Percentiles rank a stretch among this genome's conserved stretches.
Evolutionary conservation across 2,113 vertebrate genomes (phyloP).

Genomic region (Tylochromis polylepis): DNA sequence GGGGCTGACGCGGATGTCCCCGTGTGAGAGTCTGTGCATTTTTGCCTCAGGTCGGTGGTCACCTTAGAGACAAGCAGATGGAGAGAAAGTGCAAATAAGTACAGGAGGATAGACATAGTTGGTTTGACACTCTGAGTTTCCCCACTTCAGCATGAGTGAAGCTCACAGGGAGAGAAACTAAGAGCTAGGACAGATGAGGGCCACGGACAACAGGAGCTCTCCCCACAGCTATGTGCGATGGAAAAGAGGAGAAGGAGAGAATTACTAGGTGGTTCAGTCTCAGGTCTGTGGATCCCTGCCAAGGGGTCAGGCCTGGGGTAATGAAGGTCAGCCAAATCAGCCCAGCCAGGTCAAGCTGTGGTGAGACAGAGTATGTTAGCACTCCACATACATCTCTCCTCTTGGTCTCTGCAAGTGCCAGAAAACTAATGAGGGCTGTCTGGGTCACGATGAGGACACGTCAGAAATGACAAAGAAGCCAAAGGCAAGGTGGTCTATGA

Average conservation of each 20-base stretch:
- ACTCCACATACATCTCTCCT: background rate
- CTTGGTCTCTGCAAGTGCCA: background rate
- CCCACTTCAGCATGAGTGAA: conserved; percentile 1
- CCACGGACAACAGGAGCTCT: background rate
- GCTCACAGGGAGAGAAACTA: background rate
- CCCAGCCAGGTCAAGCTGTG: background rate
- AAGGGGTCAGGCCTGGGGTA: conserved; percentile 28
- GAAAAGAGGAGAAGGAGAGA: background rate
- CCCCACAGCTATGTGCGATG: background rate
- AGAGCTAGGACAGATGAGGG: background rate
- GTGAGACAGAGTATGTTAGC: background rate
- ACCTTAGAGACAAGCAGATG: conserved; percentile 52
- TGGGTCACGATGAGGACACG: conserved; percentile 37
- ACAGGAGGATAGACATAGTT: background rate
- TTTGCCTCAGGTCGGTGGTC: conserved; percentile 75
- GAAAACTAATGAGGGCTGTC: conserved; percentile 52
- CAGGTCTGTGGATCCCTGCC: conserved; percentile 10
- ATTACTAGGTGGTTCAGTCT: conserved; percentile 1
- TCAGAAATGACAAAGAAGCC: conserved; percentile 39
- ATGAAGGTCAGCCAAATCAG: conserved; percentile 47
- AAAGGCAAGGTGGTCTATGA: conserved; percentile 13
- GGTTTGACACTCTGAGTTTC: conserved; percentile 5
- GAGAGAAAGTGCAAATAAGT: background rate
- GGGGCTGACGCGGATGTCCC: conserved; percentile 75
- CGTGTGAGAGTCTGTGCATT: conserved; percentile 74